phyloP scores from a whole-genome alignment of 2,797 vertebrate genomes.

The Leucoraja ocellata region DNA sequence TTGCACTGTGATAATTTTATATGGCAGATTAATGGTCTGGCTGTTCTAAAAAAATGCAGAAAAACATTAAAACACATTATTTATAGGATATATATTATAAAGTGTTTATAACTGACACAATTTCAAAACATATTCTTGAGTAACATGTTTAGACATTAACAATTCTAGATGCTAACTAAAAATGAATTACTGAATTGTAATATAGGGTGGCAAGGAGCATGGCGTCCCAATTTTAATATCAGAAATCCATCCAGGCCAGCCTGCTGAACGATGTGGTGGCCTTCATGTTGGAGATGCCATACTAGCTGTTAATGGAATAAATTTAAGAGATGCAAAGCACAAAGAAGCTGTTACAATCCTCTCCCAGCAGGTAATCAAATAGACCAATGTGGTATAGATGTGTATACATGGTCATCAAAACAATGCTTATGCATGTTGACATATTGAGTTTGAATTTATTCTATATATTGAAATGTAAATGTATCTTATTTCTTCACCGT shows the following conservation, averaged over 20 bases:
- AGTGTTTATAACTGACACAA: not conserved
- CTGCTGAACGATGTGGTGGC: constrained; percentile 87
- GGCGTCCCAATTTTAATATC: constrained; percentile 96
- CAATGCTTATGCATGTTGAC: not conserved
- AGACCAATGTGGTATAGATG: not conserved
- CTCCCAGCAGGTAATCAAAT: constrained; percentile 79
- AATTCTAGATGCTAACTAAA: not conserved
- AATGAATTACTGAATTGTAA: not conserved
- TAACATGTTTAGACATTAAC: not conserved
- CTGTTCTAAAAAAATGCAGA: not conserved
- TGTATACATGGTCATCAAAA: not conserved
- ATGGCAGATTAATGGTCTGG: not conserved
- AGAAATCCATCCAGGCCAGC: constrained; percentile 89
- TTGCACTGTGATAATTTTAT: not conserved
- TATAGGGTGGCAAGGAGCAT: constrained; percentile 91
- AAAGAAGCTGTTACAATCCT: constrained; percentile 97
- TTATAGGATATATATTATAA: not conserved
- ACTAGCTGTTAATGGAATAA: constrained; percentile 92
- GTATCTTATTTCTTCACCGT: not conserved
- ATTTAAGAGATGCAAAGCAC: constrained; percentile 91
- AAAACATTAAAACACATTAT: not conserved
- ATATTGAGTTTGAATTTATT: not conserved
- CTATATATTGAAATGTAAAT: not conserved
- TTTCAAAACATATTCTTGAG: not conserved
- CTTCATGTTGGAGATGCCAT: constrained; percentile 94